Evolutionary conservation across 1,140 invertebrate genomes (phyloP).

Genomic region (Idris sp.): DNA sequence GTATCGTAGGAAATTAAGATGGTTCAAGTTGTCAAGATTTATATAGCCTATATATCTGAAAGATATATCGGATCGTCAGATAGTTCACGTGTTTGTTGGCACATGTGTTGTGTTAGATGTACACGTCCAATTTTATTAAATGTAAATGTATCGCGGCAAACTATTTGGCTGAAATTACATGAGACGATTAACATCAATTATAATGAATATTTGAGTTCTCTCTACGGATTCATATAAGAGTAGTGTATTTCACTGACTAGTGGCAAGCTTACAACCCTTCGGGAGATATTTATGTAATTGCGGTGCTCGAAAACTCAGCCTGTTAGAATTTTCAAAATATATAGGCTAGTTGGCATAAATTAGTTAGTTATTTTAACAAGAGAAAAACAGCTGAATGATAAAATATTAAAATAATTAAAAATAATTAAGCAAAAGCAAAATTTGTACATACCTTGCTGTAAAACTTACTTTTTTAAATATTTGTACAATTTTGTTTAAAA

Average conservation of each 20-base stretch:
- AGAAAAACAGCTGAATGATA: conserved; percentile 35
- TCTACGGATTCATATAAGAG: conserved; percentile 51
- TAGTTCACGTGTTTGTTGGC: too few relatives aligned
- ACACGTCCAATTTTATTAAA: conserved; percentile 61
- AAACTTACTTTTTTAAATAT: too few relatives aligned
- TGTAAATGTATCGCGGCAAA: conserved; percentile 49
- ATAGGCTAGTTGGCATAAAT: conserved; percentile 56
- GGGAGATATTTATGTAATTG: conserved; percentile 61
- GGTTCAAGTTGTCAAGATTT: too few relatives aligned
- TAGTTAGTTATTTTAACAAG: conserved; percentile 42
- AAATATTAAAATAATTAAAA: too few relatives aligned
- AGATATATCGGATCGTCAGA: too few relatives aligned
- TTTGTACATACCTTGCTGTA: too few relatives aligned
- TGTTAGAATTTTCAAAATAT: conserved; percentile 66
- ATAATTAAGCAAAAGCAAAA: too few relatives aligned
- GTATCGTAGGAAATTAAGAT: too few relatives aligned
- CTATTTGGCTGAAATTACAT: conserved; percentile 57
- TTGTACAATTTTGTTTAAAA: too few relatives aligned
- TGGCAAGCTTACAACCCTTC: conserved; percentile 47
- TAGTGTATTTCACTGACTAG: conserved; percentile 33
- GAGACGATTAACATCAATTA: conserved; percentile 65
- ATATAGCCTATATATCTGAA: too few relatives aligned
- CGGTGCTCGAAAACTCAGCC: conserved; percentile 36
- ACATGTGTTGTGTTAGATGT: too few relatives aligned
- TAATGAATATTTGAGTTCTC: conserved; percentile 63